Conservation (phyloP, 2,888 invertebrate species). For the Hermodice carunculata region DNA sequence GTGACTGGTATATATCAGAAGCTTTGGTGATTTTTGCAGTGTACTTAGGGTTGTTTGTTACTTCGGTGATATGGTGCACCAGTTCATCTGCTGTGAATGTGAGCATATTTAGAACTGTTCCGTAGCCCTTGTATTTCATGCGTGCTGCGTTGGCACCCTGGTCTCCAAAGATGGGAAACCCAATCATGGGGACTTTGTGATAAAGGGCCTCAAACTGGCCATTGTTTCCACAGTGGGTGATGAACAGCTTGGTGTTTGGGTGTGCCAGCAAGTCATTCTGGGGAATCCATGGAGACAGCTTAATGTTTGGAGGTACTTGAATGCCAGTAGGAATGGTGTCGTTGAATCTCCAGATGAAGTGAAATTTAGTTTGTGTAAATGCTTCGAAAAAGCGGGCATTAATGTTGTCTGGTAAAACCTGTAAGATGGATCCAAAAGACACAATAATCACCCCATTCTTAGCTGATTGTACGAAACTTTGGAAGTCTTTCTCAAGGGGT, state of each 20-base stretch:
- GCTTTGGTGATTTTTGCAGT: constrained; percentile 31
- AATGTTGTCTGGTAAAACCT: constrained; percentile 17
- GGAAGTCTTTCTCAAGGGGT: constrained; percentile 30
- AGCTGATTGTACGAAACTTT: constrained; percentile 33
- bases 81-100: constrained; percentile 30
- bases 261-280: constrained; percentile 49
- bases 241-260: constrained; percentile 41
- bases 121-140: constrained; percentile 37
- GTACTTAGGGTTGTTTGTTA: constrained; percentile 34
- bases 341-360: not conserved
- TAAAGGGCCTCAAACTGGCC: constrained; percentile 46
- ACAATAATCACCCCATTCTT: constrained; percentile 41
- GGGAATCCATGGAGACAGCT: constrained; percentile 53
- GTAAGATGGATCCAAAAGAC: constrained; percentile 42
- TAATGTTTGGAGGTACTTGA: constrained; percentile 21
- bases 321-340: not conserved
- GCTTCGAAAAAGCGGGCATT: not conserved
- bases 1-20: constrained; percentile 32
- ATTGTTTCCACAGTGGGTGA: constrained; percentile 48
- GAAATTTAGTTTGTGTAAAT: not conserved
- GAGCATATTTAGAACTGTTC: constrained; percentile 33
- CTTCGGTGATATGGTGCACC: constrained; percentile 25
- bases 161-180: constrained; percentile 43
- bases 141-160: constrained; percentile 36
- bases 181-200: constrained; percentile 47